phyloP scores from a whole-genome alignment of 2,113 vertebrate species.

The Neomonachus schauinslandi region DNA sequence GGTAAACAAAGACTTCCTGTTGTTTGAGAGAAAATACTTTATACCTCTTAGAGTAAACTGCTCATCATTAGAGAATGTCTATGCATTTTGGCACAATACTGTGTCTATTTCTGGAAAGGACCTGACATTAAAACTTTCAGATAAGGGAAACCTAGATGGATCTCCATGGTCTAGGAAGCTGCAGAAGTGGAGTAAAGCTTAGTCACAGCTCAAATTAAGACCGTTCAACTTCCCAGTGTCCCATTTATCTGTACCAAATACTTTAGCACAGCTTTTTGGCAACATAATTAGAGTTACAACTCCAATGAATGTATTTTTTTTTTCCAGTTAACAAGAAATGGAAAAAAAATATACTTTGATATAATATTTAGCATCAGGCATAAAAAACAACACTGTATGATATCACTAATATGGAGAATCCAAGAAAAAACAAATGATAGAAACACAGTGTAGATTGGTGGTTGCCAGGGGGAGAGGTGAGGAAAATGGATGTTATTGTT shows the following conservation, averaged over 20 bases:
- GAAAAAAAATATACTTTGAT: not conserved
- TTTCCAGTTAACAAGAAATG: not conserved
- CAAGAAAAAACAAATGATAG: not conserved
- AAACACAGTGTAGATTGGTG: not conserved
- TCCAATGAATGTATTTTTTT: not conserved
- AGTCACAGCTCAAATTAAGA: not conserved
- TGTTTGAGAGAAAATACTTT: not conserved
- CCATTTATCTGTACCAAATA: not conserved
- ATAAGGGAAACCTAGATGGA: not conserved
- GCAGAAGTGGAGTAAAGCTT: not conserved
- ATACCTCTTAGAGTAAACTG: not conserved
- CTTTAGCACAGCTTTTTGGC: not conserved
- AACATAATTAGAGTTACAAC: not conserved
- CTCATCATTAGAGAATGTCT: not conserved
- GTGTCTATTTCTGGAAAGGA: not conserved
- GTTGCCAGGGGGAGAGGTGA: not conserved
- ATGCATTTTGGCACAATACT: not conserved
- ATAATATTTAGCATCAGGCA: not conserved
- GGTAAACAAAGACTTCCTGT: not conserved
- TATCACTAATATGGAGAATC: not conserved
- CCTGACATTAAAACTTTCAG: not conserved
- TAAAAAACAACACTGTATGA: not conserved
- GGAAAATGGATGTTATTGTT: not conserved
- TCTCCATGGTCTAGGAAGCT: not conserved
- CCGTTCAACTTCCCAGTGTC: not conserved